Evolutionary conservation across 37 sponge, comb jelly and placozoan species (phyloP), one percentile per base, ranked within the genome.

Genomic region (Amphimedon queenslandica): DNA sequence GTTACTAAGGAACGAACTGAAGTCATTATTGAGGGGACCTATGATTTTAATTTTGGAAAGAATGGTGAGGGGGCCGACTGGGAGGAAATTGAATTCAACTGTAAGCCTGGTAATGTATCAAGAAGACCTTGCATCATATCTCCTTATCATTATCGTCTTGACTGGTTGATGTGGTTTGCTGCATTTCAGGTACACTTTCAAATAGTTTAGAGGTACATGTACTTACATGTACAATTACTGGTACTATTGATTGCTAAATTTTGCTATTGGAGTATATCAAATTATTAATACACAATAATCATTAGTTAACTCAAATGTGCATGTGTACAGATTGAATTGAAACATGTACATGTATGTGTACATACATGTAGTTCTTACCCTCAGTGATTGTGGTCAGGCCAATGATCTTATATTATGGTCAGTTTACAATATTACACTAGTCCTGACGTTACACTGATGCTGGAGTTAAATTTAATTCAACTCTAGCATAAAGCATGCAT

Each of bases 121-220:
- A 72, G 87, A 16, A 70, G 81, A 39, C 95, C 95, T 31, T 94
- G 95, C 57, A 13, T 76, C 64, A 94, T 94, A 56, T 94, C 95
- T 4, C 95, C 95, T 0, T 94, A 94, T 70, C 95, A 94, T 76
- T 94, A 94, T 67, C 83, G 95, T 16, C 81, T 94, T 2, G 95
- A 94, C 85, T 94, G 95, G 95, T 67, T 94, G 63, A 83, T 94
- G 90, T 94, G 95, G 95, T 94, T 94, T 64, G 87, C 95, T 35
- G 95, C 95, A 5, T 94, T 94, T 65, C 95, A 88, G 79, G 82
- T 83, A 30, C n/a, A n/a, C n/a, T n/a, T n/a, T n/a, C n/a, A n/a
- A n/a, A n/a, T n/a, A n/a, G n/a, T n/a, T n/a, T n/a, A n/a, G n/a
- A n/a, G n/a, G n/a, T n/a, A n/a, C n/a, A n/a, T n/a, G n/a, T n/a